These are phyloP conservation scores for Pelecanus crispus DNA, from an alignment of 2,113 vertebrate species.

Conservation along the genomic window DNA sequence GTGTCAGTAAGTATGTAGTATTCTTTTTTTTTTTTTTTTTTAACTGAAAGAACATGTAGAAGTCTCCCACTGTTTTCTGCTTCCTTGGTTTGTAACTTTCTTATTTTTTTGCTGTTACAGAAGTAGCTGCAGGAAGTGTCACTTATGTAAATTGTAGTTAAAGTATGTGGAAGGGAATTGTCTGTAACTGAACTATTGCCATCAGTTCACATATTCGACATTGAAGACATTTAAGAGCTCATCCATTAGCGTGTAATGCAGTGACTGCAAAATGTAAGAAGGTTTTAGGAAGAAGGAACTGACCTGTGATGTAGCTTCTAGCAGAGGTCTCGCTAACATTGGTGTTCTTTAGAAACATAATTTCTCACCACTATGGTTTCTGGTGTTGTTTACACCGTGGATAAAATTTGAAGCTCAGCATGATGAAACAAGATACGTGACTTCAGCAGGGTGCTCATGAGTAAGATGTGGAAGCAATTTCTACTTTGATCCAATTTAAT, in stretches of 20 bases:
- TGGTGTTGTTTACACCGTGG: background rate
- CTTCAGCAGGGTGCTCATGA: background rate
- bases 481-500: background rate
- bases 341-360: background rate
- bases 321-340: background rate
- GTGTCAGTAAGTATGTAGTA: conserved; percentile 36
- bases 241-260: background rate
- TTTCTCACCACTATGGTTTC: background rate
- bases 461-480: background rate
- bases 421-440: background rate
- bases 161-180: background rate
- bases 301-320: background rate
- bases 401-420: background rate
- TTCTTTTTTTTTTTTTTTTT: background rate
- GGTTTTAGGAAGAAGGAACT: background rate
- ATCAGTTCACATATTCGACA: background rate
- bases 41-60: background rate
- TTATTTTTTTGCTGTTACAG: background rate
- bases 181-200: background rate
- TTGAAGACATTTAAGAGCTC: background rate
- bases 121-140: background rate
- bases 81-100: conserved; percentile 53
- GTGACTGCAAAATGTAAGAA: background rate
- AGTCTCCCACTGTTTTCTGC: conserved; percentile 58
- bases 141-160: background rate